Evolutionary conservation across 2,888 invertebrate species (phyloP), one percentile per base, ranked within the genome.

Genomic region (Sminthurinus aureus): DNA sequence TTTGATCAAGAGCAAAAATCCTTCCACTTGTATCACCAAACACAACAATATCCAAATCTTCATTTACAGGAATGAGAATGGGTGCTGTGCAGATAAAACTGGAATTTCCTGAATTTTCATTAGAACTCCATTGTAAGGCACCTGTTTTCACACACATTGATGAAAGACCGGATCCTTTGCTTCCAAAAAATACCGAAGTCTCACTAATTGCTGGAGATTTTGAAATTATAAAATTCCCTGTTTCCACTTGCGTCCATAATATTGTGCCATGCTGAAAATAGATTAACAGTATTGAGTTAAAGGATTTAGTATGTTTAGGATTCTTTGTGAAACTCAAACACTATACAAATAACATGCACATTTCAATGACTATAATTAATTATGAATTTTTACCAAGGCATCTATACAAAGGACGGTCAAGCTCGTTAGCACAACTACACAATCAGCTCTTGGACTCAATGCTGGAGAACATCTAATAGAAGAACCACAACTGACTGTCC

Each of bases 401-500:
- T 83, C 79, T 22, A 83, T 50, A 20, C 73, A 83, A 51, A 58
- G 74, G n/a, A 83, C 22, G 1, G 20, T 51, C 18, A 69, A 51
- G 11, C 78, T 9, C 4, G 64, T 79, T 3, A 67, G 18, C 9
- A 78, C 51, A 58, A 83, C 50, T 18, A 83, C 24, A 52, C n/a
- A 11, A 79, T 52, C 74, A 0, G 79, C 73, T 26, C 64, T 58
- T 15, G 74, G 69, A 24, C 78, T 79, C 6, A 83, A 0, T 0
- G 79, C n/a, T 13, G 83, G 83, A 15, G 83, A 83, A 67, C 79
- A 67, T 1, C 83, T 52, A 50, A 79, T 79, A 4, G 71, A 69
- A 4, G 71, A n/a, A 18, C 90, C 91, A 6, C 95, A 93, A 88
- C 91, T 90, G 86, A 91, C 91, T 9, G 73, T 3, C 95, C 95